Evolutionary conservation across 1,140 invertebrate genomes (phyloP), one percentile per base, ranked within the genome.

Genomic region (Armadillidium nasatum): DNA sequence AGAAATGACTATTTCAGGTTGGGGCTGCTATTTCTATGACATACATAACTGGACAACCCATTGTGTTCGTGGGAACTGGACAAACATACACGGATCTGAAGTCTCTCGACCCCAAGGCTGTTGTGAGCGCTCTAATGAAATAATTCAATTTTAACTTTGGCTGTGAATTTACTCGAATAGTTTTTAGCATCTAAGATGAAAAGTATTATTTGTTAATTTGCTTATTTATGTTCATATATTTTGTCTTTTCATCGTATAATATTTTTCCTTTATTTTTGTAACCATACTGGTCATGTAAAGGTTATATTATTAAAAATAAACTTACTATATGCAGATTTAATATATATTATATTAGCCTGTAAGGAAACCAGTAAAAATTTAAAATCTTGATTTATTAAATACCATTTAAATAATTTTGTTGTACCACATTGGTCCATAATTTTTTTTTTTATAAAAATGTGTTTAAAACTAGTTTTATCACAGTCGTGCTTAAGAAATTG

Each of bases 21-120:
- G 98, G 98, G 23, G 97, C 98, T 72, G 97, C 98, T 67, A 97
- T 99, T 82, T 99, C 97, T 10, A 99, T 99, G 98, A 99, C 97
- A 0, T 99, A 99, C 84, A 98, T 99, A 75, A 99, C 98, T 45
- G 98, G 98, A 9, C 97, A 99, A 85, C 98, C 98, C 0, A 99
- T 99, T 79, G 95, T 99, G 33, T 99, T 99, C 86, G 97, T 99
- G 33, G 98, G 98, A 21, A 99, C 97, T 67, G 98, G 98, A 7
- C 98, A 99, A 87, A 99, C 97, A 0, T 99, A 99, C 84, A 94
- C 94, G 0, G 98, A 99, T 87, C 87, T 99, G 73, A 96, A 97
- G 84, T 95, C 93, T 78, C 87, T 99, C 70, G 98, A 99, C 86
- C 95, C 94, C 46, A 95, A 95, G 84, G 95, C 97, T 74, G 96